phyloP scores from a whole-genome alignment of 2,113 vertebrate genomes.

The Megaceryle torquata region DNA sequence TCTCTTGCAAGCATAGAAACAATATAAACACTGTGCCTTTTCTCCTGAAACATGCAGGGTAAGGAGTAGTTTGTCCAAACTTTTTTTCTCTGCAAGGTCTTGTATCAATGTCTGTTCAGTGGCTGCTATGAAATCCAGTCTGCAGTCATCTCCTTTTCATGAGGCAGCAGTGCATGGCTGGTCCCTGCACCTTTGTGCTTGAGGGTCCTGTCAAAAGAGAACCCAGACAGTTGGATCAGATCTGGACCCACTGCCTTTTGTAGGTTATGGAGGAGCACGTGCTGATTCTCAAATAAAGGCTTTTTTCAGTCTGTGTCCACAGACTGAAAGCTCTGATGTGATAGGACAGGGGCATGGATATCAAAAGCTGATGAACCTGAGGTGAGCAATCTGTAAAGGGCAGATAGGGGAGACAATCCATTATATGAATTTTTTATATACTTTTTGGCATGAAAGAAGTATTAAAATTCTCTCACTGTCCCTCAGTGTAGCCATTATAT shows the following conservation, averaged over 20 bases:
- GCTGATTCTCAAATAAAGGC: neutral
- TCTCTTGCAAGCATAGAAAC: neutral
- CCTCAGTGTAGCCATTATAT: neutral
- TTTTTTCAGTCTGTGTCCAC: neutral
- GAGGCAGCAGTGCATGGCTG: neutral
- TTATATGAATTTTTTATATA: neutral
- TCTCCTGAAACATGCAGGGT: neutral
- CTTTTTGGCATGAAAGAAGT: neutral
- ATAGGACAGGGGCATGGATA: neutral
- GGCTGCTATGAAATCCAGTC: neutral
- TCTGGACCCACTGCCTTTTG: neutral
- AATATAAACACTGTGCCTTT: neutral
- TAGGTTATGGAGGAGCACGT: too few relatives aligned
- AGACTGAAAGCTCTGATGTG: neutral
- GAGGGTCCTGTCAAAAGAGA: neutral
- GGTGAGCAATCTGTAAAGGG: neutral
- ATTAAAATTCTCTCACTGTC: neutral
- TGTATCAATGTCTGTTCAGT: neutral
- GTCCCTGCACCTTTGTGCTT: neutral
- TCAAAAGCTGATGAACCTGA: neutral
- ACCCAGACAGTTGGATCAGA: too few relatives aligned
- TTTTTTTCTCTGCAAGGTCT: neutral
- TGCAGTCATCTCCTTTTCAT: neutral
- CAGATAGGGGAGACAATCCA: neutral
- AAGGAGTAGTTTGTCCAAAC: neutral